Base-by-base conservation (phyloP, 1,140 invertebrate genomes). In the Nebria ingens region DNA sequence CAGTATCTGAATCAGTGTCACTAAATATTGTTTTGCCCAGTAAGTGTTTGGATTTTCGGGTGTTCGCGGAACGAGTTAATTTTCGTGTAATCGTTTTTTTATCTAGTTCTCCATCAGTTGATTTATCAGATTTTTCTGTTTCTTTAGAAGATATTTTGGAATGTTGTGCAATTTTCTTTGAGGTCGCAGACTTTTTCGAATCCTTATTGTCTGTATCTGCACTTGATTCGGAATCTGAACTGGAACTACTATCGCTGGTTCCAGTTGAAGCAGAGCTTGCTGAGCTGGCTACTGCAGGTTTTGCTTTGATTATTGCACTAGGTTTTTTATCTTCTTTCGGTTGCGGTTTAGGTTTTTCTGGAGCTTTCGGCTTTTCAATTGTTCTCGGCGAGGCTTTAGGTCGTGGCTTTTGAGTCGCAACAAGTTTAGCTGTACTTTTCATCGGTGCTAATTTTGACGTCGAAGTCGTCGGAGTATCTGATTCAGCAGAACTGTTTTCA, bases 401-500 rank as follows among this genome's bases (percentile, higher is more conserved):
- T 60, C 62, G 54, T 9, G 68, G 66, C 61, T 72, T 66, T 17
- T 58, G 61, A 54, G 52, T 53, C 12, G 51, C 60, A 65, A 68
- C 50, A 61, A 64, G 56, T 62, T 73, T 66, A 20, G 22, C 60
- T 62, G 52, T 57, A 34, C 21, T 54, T 57, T 60, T 56, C 21
- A 58, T 63, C 61, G 55, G 25, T 20, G 54, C 56, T 56, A 58
- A 59, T 23, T 65, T 61, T 11, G 58, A 21, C 34, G 54, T 64
- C 12, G 34, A 19, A n/a, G n/a, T n/a, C 2, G 65, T 50, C 52
- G 70, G 68, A 21, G 53, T 60, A 59, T 86, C 84, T 56, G 84
- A 86, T 69, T 86, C 85, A n/a, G n/a, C n/a, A 22, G 84, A 86
- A 67, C 85, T 86, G 60, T 88, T 87, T 61, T 88, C 86, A 1